A percentile compares a stretch with the other conserved stretches of the same genome.
Evolutionary conservation across 1,140 invertebrate genomes (phyloP).

Genomic region (Zaprionus vittiger): DNA sequence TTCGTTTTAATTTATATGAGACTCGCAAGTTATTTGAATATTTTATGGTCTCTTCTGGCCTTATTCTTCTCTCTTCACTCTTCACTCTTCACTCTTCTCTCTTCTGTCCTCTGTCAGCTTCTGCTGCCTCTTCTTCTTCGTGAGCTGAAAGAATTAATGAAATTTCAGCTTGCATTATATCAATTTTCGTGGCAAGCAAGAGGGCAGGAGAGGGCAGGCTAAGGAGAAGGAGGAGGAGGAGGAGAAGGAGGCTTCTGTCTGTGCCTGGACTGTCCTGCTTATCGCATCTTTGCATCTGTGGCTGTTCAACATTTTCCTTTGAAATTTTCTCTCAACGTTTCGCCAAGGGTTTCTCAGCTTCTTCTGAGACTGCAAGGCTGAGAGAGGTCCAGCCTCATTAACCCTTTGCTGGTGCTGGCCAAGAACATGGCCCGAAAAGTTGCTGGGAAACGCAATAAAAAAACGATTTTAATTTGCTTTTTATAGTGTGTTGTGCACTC

Average conservation of each 20-base stretch:
- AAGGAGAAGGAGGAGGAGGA: background rate
- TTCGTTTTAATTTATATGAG: conserved; percentile 70
- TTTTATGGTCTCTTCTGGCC: conserved; percentile 39
- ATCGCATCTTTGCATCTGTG: conserved; percentile 28
- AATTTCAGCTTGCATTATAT: conserved; percentile 54
- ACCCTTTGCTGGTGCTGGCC: conserved; percentile 45
- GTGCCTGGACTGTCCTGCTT: conserved; percentile 24
- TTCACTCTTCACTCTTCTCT: background rate
- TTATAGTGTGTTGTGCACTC: conserved; percentile 30
- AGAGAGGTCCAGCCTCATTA: conserved; percentile 54
- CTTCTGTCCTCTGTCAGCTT: conserved; percentile 5
- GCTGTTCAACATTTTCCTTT: conserved; percentile 50
- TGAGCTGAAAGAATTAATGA: conserved; percentile 44
- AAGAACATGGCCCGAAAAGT: conserved; percentile 49
- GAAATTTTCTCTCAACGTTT: conserved; percentile 49
- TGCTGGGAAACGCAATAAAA: conserved; percentile 72
- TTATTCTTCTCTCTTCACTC: background rate
- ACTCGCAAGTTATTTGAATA: conserved; percentile 58
- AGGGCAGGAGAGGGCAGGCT: background rate
- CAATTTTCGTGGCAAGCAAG: conserved; percentile 28
- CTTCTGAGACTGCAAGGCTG: conserved; percentile 10
- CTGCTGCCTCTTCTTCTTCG: conserved; percentile 12
- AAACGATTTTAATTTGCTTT: conserved; percentile 66
- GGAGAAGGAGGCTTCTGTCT: background rate
- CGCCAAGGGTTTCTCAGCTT: conserved; percentile 14